Evolutionary conservation across 2,888 invertebrate genomes (phyloP).

Genomic region (Plusia festucae): DNA sequence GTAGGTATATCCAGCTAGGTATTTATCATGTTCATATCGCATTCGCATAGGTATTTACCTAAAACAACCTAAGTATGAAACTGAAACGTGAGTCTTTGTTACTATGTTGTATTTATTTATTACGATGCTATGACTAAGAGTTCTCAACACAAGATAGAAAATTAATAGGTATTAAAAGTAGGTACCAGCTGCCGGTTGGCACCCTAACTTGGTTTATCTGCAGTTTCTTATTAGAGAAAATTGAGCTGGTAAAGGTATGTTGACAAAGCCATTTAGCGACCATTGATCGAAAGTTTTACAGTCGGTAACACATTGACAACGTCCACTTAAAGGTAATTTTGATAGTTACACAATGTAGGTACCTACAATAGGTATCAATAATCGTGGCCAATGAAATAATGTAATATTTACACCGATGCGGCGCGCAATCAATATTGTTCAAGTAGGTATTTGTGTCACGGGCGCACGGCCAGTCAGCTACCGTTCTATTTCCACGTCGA

Average conservation of each 20-base stretch:
- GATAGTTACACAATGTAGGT: background rate
- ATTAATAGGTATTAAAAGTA: too few relatives aligned
- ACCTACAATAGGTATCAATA: too few relatives aligned
- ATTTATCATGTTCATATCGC: background rate
- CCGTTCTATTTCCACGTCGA: slow-evolving; percentile 37
- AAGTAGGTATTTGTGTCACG: slow-evolving; percentile 57
- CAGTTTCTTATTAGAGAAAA: too few relatives aligned
- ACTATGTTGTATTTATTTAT: background rate
- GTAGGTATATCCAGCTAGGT: background rate
- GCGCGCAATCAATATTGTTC: slow-evolving; percentile 46
- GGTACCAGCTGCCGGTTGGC: too few relatives aligned
- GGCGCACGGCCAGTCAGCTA: slow-evolving; percentile 15
- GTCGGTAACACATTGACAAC: background rate
- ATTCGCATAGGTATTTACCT: background rate
- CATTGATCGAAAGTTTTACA: too few relatives aligned
- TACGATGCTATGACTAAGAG: background rate
- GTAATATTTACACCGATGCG: slow-evolving; percentile 17
- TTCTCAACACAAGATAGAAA: too few relatives aligned
- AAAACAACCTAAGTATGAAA: background rate
- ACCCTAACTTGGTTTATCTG: too few relatives aligned
- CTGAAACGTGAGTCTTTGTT: background rate
- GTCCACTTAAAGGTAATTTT: background rate
- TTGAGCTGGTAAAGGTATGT: too few relatives aligned
- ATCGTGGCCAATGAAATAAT: slow-evolving; percentile 8
- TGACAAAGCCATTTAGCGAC: too few relatives aligned